Percentiles rank a stretch among this genome's conserved stretches.
Conservation (phyloP, 1,140 invertebrate genomes). For the Eulimnadia texana region DNA sequence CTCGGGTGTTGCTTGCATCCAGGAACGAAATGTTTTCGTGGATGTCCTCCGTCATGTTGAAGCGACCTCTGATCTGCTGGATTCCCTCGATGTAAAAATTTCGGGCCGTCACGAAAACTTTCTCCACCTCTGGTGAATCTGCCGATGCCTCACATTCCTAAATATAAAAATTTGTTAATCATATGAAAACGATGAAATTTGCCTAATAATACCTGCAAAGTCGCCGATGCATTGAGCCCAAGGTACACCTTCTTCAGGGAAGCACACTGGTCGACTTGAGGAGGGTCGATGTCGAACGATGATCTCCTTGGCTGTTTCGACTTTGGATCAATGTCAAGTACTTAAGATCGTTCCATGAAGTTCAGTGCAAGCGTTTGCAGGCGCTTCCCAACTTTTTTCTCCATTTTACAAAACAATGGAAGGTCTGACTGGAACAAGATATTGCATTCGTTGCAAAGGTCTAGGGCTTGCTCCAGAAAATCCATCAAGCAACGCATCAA, state of each 20-base stretch:
- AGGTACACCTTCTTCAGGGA: neutral
- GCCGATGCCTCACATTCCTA: neutral
- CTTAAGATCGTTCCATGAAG: constrained; percentile 18
- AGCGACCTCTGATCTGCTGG: neutral
- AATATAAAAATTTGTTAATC: neutral
- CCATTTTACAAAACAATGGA: constrained; percentile 22
- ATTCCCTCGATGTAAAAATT: constrained; percentile 4
- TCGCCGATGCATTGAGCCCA: neutral
- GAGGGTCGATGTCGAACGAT: neutral
- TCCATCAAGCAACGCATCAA: constrained; percentile 25
- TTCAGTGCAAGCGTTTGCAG: constrained; percentile 16
- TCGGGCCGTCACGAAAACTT: neutral
- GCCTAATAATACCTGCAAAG: neutral
- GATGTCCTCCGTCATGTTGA: neutral
- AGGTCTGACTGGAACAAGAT: constrained; percentile 25
- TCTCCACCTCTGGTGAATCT: neutral
- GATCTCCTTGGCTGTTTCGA: neutral
- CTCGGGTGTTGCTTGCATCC: neutral
- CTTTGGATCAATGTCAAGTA: constrained; percentile 14
- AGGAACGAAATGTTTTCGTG: neutral
- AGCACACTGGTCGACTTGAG: neutral
- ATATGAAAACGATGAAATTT: neutral
- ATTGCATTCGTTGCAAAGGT: constrained; percentile 24
- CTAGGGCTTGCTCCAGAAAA: constrained; percentile 24
- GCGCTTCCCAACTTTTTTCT: constrained; percentile 18